phyloP scores from a whole-genome alignment of 1,140 invertebrate species.

The Tribolium castaneum region DNA sequence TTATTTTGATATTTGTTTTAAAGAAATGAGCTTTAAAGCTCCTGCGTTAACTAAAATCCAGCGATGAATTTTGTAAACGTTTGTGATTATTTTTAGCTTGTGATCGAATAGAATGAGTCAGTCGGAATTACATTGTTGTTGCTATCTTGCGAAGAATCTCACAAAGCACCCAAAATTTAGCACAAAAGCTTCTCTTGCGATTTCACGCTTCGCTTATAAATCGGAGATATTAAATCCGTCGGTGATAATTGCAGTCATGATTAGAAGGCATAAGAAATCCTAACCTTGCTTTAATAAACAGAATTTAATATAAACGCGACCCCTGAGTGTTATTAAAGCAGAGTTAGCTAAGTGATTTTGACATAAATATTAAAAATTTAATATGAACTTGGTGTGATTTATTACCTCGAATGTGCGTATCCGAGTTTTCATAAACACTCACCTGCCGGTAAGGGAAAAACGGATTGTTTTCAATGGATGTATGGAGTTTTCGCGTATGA shows the following conservation, averaged over 20 bases:
- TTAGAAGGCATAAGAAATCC: neutral
- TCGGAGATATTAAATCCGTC: neutral
- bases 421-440: constrained; percentile 23
- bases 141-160: neutral
- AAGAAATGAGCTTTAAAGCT: too few relatives aligned
- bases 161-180: neutral
- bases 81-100: neutral
- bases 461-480: neutral
- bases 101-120: neutral
- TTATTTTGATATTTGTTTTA: neutral
- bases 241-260: neutral
- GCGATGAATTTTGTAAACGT: neutral
- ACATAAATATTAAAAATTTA: constrained; percentile 52
- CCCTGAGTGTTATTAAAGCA: constrained; percentile 33
- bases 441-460: neutral
- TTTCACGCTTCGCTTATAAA: neutral
- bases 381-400: constrained; percentile 48
- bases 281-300: constrained; percentile 36
- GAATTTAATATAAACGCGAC: constrained; percentile 37
- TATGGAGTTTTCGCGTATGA: neutral
- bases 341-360: constrained; percentile 44
- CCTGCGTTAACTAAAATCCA: too few relatives aligned
- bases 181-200: neutral
- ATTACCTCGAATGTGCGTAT: constrained; percentile 29
- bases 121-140: neutral